Evolutionary conservation across 2,113 vertebrate genomes (phyloP), one percentile per base, ranked within the genome.

Genomic region (Heteronetta atricapilla): DNA sequence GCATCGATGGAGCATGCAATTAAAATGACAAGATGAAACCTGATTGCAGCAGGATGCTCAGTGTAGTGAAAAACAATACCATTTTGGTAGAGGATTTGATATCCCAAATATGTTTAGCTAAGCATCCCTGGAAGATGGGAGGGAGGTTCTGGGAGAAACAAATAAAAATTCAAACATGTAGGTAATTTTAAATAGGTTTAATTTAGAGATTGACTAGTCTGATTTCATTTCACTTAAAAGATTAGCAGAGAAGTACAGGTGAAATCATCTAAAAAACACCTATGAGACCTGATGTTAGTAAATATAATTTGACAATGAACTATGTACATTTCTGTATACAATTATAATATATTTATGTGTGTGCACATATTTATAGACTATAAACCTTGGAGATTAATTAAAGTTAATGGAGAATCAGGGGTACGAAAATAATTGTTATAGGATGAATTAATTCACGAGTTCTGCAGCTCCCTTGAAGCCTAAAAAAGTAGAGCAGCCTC

Each of bases 11-110:
- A 93, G 31, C 62, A 89, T 75, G 31, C 88, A 91, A 78, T 93
- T 94, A 95, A 92, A 95, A 90, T 36, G 6, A 86, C 29, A 81
- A 92, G 75, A 78, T 55, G 50, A 77, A 93, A 84, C 40, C 7
- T 89, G 26, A 79, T 55, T 89, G 53, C 29, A 80, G 33, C 10
- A 29, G 18, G 14, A 2, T 63, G n/a, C 25, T 44, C 9, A 5
- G 28, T 52, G 33, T 46, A 90, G 46, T 77, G 9, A 25, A 81
- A 82, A 82, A 28, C 13, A 40, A 66, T 33, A 21, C 3, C 8
- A 28, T 42, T 73, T 92, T 73, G 75, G 11, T 6, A 93, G 20
- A 5, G 25, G 23, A 62, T 74, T 86, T 89, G 81, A 68, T 55
- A 70, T 85, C 84, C 44, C 63, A 82, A 74, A 76, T 77, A 44